Evolutionary conservation across 64 coral and sea anemone genomes (phyloP).

Genomic region (Pocillopora damicornis): DNA sequence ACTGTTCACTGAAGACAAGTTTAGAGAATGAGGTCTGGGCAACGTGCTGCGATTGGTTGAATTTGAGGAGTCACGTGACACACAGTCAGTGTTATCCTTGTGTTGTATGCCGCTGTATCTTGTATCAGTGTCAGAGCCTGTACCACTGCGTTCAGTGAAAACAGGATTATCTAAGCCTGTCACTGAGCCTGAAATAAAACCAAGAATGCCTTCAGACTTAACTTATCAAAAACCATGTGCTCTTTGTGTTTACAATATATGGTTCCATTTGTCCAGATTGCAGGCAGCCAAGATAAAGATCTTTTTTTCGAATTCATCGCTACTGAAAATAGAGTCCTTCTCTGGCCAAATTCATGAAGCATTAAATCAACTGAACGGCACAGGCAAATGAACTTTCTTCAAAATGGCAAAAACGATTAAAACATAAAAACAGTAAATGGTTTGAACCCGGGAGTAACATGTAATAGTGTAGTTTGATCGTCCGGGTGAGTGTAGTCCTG

Average conservation of each 20-base stretch:
- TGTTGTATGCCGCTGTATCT: background rate
- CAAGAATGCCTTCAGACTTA: background rate
- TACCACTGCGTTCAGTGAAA: background rate
- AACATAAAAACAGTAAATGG: too few species aligned
- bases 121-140: background rate
- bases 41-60: background rate
- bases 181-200: slow-evolving; percentile 11
- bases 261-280: too few species aligned
- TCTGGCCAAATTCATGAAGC: too few species aligned
- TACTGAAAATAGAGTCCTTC: too few species aligned
- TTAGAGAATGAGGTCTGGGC: slow-evolving; percentile 8
- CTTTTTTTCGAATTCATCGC: too few species aligned
- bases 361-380: too few species aligned
- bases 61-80: background rate
- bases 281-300: too few species aligned
- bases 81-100: background rate
- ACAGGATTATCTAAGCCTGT: slow-evolving; percentile 20
- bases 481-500: too few species aligned
- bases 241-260: background rate
- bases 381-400: too few species aligned
- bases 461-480: too few species aligned
- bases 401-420: too few species aligned
- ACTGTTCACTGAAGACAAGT: background rate
- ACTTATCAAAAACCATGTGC: background rate
- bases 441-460: too few species aligned